Percentiles rank a stretch among this genome's conserved stretches.
phyloP scores from a whole-genome alignment of 2,888 invertebrate genomes.

The Lampropteryx suffumata region DNA sequence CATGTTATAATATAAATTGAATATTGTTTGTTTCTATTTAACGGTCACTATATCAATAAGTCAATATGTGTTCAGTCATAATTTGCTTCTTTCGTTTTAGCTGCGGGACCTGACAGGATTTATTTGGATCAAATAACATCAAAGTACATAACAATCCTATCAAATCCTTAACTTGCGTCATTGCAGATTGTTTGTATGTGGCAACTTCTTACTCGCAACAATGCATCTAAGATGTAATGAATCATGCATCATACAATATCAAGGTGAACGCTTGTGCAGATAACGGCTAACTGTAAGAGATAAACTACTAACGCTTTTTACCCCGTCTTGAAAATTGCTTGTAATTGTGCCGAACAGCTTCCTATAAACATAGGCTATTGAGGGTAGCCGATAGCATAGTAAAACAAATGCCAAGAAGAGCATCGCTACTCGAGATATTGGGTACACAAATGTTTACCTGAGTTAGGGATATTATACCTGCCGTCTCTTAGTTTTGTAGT shows the following conservation, averaged over 20 bases:
- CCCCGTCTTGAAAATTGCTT: slow-evolving; percentile 53
- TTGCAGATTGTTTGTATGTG: slow-evolving; percentile 3
- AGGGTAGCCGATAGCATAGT: slow-evolving; percentile 27
- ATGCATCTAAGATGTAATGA: slow-evolving; percentile 10
- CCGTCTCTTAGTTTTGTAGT: too few relatives aligned
- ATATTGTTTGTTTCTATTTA: too few relatives aligned
- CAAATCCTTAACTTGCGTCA: not conserved
- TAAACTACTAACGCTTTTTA: slow-evolving; percentile 47
- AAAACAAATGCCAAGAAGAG: too few relatives aligned
- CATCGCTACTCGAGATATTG: too few relatives aligned
- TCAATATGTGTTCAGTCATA: too few relatives aligned
- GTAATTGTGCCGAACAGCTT: slow-evolving; percentile 62
- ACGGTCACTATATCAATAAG: too few relatives aligned
- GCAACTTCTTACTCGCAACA: slow-evolving; percentile 4
- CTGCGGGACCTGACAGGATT: not conserved
- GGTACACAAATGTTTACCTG: too few relatives aligned
- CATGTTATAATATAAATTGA: too few relatives aligned
- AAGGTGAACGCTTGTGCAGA: slow-evolving; percentile 28
- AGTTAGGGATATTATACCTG: too few relatives aligned
- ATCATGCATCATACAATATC: slow-evolving; percentile 20
- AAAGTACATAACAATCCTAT: too few relatives aligned
- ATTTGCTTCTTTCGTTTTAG: too few relatives aligned
- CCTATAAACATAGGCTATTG: slow-evolving; percentile 52
- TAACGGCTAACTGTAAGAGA: slow-evolving; percentile 46
- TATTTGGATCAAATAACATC: too few relatives aligned